Conservation (phyloP, 2,888 invertebrate genomes). For the Lordiphosa fenestrarum region DNA sequence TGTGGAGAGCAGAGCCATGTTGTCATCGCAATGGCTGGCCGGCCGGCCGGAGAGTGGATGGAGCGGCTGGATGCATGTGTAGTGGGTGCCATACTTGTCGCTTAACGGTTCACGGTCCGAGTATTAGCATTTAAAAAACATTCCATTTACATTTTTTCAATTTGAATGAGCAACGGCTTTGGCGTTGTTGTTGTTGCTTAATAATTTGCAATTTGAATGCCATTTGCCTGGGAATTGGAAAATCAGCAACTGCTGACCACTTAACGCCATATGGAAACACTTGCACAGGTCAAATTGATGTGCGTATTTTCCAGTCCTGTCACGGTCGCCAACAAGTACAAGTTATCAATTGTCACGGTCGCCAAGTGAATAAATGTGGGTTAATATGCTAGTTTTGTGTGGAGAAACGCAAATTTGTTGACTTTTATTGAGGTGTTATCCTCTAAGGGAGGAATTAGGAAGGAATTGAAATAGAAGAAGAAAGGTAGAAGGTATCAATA, state of each 20-base stretch:
- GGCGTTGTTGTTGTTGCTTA: constrained; percentile 40
- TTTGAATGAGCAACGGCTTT: constrained; percentile 39
- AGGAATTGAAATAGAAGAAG: too few relatives aligned
- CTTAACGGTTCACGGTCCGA: constrained; percentile 23
- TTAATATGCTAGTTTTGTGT: too few relatives aligned
- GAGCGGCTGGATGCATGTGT: not conserved
- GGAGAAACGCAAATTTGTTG: too few relatives aligned
- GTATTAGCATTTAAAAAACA: constrained; percentile 67
- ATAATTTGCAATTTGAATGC: constrained; percentile 66
- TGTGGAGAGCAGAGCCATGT: constrained; percentile 29
- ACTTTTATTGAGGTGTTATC: too few relatives aligned
- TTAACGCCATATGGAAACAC: constrained; percentile 25
- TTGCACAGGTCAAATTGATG: too few relatives aligned
- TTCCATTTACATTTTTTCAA: constrained; percentile 72
- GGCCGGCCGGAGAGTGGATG: too few relatives aligned
- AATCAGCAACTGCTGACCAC: not conserved
- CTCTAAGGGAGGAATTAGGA: too few relatives aligned
- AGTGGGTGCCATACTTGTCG: constrained; percentile 6
- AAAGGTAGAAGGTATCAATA: too few relatives aligned
- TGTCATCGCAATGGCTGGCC: constrained; percentile 2
- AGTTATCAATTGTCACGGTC: too few relatives aligned
- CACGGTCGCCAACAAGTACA: too few relatives aligned
- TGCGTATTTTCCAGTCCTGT: too few relatives aligned
- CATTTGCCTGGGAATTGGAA: constrained; percentile 24
- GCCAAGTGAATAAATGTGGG: too few relatives aligned